Evolutionary conservation across 2,113 vertebrate genomes (phyloP).

Genomic region (Hemiscyllium ocellatum): DNA sequence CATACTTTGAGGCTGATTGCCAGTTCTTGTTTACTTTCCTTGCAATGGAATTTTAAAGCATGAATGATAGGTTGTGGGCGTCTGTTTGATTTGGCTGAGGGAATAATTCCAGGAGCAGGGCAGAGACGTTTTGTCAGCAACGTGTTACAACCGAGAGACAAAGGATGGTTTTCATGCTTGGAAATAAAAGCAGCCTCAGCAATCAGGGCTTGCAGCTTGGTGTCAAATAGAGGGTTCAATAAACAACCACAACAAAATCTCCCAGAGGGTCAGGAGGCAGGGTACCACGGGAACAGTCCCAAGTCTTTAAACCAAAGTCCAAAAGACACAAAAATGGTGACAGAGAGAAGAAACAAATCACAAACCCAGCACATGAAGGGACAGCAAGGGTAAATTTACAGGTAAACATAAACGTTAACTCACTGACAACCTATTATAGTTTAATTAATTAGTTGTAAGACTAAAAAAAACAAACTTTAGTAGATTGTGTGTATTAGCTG

Average conservation of each 20-base stretch:
- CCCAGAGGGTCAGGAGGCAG: neutral
- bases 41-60: neutral
- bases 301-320: neutral
- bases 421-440: no score
- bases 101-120: neutral
- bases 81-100: neutral
- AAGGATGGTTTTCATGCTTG: neutral
- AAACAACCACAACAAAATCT: neutral
- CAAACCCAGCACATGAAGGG: no score
- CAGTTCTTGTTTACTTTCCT: neutral
- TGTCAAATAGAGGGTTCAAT: neutral
- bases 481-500: no score
- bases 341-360: neutral
- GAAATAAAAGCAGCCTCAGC: neutral
- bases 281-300: neutral
- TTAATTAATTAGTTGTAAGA: no score
- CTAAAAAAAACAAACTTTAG: no score
- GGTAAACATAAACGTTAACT: no score
- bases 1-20: neutral
- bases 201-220: neutral
- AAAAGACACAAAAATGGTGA: neutral
- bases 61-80: neutral
- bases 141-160: neutral
- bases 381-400: no score
- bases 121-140: neutral